A percentile compares a stretch with the other conserved stretches of the same genome.
phyloP scores from a whole-genome alignment of 2,888 invertebrate species.

The Ryuthela nishihirai region DNA sequence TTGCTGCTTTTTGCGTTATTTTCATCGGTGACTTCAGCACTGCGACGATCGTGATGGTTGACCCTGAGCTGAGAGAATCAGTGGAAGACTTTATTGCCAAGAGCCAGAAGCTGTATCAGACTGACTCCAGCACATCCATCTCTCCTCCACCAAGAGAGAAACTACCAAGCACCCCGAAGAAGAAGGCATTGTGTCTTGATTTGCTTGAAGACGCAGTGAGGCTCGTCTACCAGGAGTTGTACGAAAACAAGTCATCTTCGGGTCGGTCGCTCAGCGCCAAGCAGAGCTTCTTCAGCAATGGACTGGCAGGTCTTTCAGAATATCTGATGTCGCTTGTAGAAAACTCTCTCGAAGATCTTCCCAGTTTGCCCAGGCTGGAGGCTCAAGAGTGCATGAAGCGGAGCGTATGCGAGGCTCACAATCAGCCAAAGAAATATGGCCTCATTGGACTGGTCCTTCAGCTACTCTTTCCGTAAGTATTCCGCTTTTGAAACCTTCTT shows the following conservation, averaged over 20 bases:
- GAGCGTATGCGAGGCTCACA: conserved; percentile 47
- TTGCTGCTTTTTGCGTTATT: too few relatives aligned
- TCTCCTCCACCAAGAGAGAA: conserved; percentile 11
- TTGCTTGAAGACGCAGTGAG: conserved; percentile 20
- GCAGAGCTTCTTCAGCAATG: conserved; percentile 36
- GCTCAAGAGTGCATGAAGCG: conserved; percentile 46
- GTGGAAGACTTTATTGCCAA: conserved; percentile 17
- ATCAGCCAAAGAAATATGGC: conserved; percentile 47
- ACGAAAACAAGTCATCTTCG: neutral
- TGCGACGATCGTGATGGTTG: conserved; percentile 11
- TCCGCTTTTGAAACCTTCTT: too few relatives aligned
- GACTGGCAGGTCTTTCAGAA: conserved; percentile 39
- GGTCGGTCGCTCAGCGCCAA: conserved; percentile 1
- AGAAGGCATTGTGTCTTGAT: conserved; percentile 8
- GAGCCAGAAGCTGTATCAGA: conserved; percentile 7
- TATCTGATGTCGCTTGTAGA: conserved; percentile 42
- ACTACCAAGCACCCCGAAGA: neutral
- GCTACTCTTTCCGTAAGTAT: conserved; percentile 46
- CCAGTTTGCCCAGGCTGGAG: conserved; percentile 44
- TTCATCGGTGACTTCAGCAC: too few relatives aligned
- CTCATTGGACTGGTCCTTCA: conserved; percentile 45
- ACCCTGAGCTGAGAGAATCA: neutral
- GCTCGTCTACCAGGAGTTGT: conserved; percentile 25
- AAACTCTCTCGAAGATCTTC: conserved; percentile 42
- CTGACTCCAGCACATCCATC: neutral